These are phyloP conservation scores for Atractosteus spatula DNA, from an alignment of 2,113 vertebrate species.

Conservation along the genomic window DNA sequence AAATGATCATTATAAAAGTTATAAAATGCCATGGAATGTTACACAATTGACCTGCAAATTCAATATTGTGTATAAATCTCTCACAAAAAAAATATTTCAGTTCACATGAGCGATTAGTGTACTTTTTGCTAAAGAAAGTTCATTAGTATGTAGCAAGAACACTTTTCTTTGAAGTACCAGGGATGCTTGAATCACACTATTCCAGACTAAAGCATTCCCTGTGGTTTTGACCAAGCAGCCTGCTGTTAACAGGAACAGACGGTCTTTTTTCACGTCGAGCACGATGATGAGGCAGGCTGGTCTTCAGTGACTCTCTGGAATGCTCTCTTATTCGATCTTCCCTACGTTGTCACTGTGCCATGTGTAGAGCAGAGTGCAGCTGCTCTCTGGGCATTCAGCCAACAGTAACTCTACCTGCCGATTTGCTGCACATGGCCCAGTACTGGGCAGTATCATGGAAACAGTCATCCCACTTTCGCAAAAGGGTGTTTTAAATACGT, in stretches of 20 bases:
- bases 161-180: neutral
- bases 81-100: too few species aligned
- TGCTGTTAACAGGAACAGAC: neutral
- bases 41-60: too few species aligned
- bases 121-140: too few species aligned
- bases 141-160: too few species aligned
- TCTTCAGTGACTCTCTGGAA: constrained; percentile 21
- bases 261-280: neutral
- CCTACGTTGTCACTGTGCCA: neutral
- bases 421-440: too few species aligned
- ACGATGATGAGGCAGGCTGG: neutral
- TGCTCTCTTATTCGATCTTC: constrained; percentile 11
- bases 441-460: too few species aligned
- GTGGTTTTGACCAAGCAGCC: neutral
- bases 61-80: too few species aligned
- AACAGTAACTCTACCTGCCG: neutral
- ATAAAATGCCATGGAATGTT: too few species aligned
- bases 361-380: neutral
- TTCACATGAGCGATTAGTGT: too few species aligned
- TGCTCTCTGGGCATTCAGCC: neutral
- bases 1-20: too few species aligned
- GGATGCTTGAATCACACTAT: neutral
- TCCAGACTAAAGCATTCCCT: neutral
- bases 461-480: too few species aligned
- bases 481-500: neutral